Base-by-base conservation (phyloP, 2,888 invertebrate species). In the Patella depressa region DNA sequence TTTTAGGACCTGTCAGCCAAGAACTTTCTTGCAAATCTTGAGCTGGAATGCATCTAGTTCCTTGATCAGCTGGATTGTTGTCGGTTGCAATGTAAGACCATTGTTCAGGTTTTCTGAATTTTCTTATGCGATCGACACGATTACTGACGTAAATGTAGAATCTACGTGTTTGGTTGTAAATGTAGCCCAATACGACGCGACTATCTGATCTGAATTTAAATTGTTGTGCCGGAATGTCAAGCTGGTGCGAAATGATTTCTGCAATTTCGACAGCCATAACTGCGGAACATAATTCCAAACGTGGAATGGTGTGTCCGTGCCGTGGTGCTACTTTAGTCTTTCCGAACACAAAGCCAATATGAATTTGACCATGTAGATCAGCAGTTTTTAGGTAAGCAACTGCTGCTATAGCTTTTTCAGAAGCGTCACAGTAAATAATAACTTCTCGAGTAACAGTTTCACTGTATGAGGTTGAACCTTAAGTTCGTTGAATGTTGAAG, bases 361-460 rank as follows among this genome's bases (percentile, higher is more conserved):
- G n/a, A 15, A 34, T 69, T 4, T 71, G 57, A n/a, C 57, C 70
- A 53, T 73, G 72, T 19, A 14, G 14, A 53, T 77, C 72, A 15
- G 24, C 69, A 34, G 73, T 54, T 70, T 57, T 59, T 19, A 82
- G 59, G 65, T 79, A 81, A 15, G 78, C 78, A 53, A 77, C 77
- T 2, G 76, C 77, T 57, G 75, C 77, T n/a, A 78, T 80, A 19
- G 76, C 81, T 24, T 74, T 70, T 71, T 74, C 78, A 7, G 80
- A 78, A 11, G 82, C 80, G 76, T 82, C 82, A 12, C 78, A 71
- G 73, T 81, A 82, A 69, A 76, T 72, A 24, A 73, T 76, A 17
- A 79, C 29, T 59, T 79, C 76, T 65, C 24, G 19, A 24, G 53
- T 69, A 9, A 53, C 12, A 53, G 75, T 15, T 59, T 59, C 69